Conservation (phyloP, 2,797 vertebrate species). For the Rhodeus uyekii region DNA sequence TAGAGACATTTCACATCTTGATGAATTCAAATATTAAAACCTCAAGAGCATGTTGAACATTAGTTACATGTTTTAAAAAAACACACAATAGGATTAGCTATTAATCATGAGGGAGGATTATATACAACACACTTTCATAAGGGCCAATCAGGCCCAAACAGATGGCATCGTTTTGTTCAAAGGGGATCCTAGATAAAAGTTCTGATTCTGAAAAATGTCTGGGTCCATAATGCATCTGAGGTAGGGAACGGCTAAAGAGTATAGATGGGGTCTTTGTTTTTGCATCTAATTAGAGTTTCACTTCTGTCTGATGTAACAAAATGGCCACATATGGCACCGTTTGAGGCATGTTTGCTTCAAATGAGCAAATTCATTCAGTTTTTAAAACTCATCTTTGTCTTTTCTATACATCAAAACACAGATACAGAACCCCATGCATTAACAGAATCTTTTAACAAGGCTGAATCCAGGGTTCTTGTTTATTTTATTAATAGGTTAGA, state of each 20-base stretch:
- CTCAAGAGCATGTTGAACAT: not conserved
- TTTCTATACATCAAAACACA: not conserved
- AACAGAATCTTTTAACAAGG: not conserved
- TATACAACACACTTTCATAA: conserved; percentile 7
- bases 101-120: conserved; percentile 24
- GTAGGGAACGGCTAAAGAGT: not conserved
- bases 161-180: conserved; percentile 24
- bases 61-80: not conserved
- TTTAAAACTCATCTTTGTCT: not conserved
- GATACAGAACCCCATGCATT: not conserved
- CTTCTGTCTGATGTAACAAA: conserved; percentile 40
- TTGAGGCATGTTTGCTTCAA: conserved; percentile 30
- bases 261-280: not conserved
- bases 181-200: conserved; percentile 19
- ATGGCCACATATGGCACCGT: conserved; percentile 38
- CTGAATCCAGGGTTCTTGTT: not conserved
- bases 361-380: conserved; percentile 12
- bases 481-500: not conserved
- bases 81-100: not conserved
- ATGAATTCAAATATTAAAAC: not conserved
- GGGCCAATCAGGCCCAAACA: conserved; percentile 29
- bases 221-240: not conserved
- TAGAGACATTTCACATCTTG: not conserved
- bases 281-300: conserved; percentile 12
- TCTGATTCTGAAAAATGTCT: conserved; percentile 10